Evolutionary conservation across 2,113 vertebrate genomes (phyloP).

Genomic region (Megaleporinus macrocephalus): DNA sequence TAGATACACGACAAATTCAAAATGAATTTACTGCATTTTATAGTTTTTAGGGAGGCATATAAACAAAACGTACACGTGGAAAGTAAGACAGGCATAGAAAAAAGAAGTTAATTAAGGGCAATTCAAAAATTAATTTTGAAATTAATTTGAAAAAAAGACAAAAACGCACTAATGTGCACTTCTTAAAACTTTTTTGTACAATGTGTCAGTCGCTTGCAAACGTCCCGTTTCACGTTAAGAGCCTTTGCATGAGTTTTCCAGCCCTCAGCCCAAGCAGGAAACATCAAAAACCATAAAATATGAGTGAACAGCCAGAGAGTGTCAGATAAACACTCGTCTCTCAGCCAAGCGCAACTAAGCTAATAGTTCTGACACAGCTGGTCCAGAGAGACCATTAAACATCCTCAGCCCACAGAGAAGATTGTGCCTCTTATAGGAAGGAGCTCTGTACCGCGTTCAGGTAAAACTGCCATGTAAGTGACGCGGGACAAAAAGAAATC

Average conservation of each 20-base stretch:
- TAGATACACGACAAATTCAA: background rate
- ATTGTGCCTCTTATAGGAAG: slow-evolving; percentile 30
- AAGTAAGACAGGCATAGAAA: no score
- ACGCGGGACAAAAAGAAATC: background rate
- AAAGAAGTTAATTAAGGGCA: no score
- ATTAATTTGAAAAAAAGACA: no score
- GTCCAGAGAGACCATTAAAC: slow-evolving; percentile 15
- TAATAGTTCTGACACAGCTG: slow-evolving; percentile 37
- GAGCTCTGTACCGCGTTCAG: background rate
- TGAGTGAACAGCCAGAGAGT: slow-evolving; percentile 32
- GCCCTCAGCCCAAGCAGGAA: background rate
- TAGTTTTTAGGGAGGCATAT: no score
- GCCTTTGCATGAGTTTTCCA: background rate
- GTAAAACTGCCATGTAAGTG: slow-evolving; percentile 23
- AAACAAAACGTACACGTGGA: no score
- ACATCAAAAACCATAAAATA: slow-evolving; percentile 32
- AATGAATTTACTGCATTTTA: no score
- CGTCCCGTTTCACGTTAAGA: slow-evolving; percentile 87
- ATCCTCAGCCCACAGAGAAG: background rate
- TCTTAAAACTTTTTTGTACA: background rate
- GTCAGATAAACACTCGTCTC: slow-evolving; percentile 45
- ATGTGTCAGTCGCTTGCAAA: slow-evolving; percentile 61
- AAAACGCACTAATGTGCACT: no score
- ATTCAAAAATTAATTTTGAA: no score
- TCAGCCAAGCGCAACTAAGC: slow-evolving; percentile 42